These are phyloP conservation scores for Chanos chanos DNA, from an alignment of 2,797 vertebrate genomes.

Conservation along the genomic window DNA sequence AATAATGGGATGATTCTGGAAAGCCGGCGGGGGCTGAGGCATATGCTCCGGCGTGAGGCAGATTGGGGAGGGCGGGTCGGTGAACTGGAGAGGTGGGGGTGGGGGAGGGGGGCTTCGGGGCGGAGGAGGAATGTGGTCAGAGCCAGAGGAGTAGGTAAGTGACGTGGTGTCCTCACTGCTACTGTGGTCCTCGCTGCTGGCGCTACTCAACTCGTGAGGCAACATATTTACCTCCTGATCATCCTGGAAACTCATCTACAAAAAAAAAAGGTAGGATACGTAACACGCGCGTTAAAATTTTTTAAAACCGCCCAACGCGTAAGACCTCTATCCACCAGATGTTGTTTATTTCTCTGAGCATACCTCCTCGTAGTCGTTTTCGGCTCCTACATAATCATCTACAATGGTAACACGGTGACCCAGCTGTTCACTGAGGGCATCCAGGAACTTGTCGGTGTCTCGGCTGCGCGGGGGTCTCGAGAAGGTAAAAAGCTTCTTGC, in stretches of 20 bases:
- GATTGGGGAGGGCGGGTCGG: slow-evolving; percentile 69
- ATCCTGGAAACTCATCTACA: slow-evolving; percentile 94
- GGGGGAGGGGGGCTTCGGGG: slow-evolving; percentile 86
- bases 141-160: slow-evolving; percentile 86
- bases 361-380: slow-evolving; percentile 98
- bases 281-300: too few species aligned
- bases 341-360: slow-evolving; percentile 31
- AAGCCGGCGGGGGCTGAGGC: slow-evolving; percentile 63
- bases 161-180: slow-evolving; percentile 90
- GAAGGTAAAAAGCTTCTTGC: slow-evolving; percentile 92
- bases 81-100: slow-evolving; percentile 77
- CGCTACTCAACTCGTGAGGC: slow-evolving; percentile 82
- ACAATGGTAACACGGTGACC: slow-evolving; percentile 85
- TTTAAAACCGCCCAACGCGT: too few species aligned
- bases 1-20: slow-evolving; percentile 75
- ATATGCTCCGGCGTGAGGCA: slow-evolving; percentile 67
- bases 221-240: slow-evolving; percentile 81
- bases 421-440: slow-evolving; percentile 90
- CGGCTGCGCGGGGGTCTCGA: slow-evolving; percentile 85
- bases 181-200: slow-evolving; percentile 85
- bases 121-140: slow-evolving; percentile 86
- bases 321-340: too few species aligned
- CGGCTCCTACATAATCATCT: slow-evolving; percentile 86
- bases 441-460: slow-evolving; percentile 93
- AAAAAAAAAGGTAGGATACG: neutral